phyloP scores from a whole-genome alignment of 2,797 vertebrate genomes.

The Rhinoraja longicauda region DNA sequence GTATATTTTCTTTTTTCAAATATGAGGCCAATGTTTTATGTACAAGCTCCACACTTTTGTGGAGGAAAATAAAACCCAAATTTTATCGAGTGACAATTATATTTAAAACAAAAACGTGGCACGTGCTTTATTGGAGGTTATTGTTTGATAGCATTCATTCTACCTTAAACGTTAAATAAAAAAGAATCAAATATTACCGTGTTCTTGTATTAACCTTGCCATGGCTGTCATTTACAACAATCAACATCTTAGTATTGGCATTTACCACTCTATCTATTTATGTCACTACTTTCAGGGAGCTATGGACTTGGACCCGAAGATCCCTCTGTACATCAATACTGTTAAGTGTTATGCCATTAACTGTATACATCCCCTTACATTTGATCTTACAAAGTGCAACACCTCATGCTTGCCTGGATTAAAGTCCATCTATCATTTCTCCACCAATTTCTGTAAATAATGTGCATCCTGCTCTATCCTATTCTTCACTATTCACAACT shows the following conservation, averaged over 20 bases:
- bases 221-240: neutral
- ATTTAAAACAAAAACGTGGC: conserved; percentile 19
- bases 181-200: neutral
- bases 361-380: too few species aligned
- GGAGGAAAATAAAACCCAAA: conserved; percentile 44
- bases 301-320: too few species aligned
- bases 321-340: too few species aligned
- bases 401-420: too few species aligned
- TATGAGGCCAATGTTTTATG: conserved; percentile 74
- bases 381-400: too few species aligned
- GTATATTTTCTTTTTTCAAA: conserved; percentile 75
- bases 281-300: too few species aligned
- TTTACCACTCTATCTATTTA: too few species aligned
- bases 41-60: conserved; percentile 72
- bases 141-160: conserved; percentile 36
- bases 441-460: too few species aligned
- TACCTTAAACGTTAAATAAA: conserved; percentile 28
- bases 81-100: conserved; percentile 31
- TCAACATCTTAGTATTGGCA: neutral
- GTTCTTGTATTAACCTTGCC: neutral
- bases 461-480: too few species aligned
- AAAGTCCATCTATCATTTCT: too few species aligned
- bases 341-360: too few species aligned
- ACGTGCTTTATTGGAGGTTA: conserved; percentile 36
- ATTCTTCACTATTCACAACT: too few species aligned